Evolutionary conservation across 2,113 vertebrate genomes (phyloP).

Genomic region (Myotis yumanensis): DNA sequence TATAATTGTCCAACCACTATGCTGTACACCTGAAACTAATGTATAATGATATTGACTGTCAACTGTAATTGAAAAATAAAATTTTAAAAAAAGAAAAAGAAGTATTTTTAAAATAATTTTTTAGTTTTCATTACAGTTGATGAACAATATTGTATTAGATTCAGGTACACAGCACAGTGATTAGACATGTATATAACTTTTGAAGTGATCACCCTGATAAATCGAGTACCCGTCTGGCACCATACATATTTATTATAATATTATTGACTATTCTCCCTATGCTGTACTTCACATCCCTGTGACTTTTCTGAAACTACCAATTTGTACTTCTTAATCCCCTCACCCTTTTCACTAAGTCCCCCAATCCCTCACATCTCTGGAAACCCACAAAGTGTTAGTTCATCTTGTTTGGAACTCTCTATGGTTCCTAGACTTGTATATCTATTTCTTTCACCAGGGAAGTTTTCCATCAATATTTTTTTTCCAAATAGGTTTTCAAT

Average conservation of each 20-base stretch:
- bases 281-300: not conserved
- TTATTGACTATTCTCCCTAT: not conserved
- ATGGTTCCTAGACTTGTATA: not conserved
- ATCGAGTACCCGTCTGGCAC: not conserved
- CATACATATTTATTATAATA: not conserved
- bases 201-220: not conserved
- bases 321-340: not conserved
- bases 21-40: not conserved
- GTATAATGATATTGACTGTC: not conserved
- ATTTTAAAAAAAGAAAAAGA: not conserved
- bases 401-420: not conserved
- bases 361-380: not conserved
- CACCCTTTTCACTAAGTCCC: not conserved
- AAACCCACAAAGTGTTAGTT: not conserved
- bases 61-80: not conserved
- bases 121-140: too few relatives aligned
- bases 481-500: not conserved
- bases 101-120: not conserved
- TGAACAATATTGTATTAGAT: too few relatives aligned
- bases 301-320: not conserved
- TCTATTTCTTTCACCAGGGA: not conserved
- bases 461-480: not conserved
- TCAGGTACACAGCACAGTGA: not conserved
- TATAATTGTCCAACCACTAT: not conserved
- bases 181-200: not conserved